A percentile compares a stretch with the other conserved stretches of the same genome.
Conservation (phyloP, 2,888 invertebrate species). For the Tenthredo mesomela region DNA sequence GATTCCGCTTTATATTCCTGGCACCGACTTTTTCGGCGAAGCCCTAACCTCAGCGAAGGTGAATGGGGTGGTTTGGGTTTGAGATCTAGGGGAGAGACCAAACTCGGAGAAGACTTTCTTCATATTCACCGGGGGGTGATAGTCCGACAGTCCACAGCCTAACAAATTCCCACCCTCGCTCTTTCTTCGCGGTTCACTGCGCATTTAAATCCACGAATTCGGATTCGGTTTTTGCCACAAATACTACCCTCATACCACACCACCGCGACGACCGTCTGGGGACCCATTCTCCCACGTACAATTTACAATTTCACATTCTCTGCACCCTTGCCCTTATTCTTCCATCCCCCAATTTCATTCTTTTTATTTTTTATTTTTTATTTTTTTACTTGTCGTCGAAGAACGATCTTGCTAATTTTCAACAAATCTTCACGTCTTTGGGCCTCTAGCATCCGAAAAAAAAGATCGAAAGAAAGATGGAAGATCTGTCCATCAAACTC, state of each 20-base stretch:
- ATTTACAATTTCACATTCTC: slow-evolving; percentile 77
- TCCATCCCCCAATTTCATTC: background rate
- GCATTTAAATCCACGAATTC: slow-evolving; percentile 74
- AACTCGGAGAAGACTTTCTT: slow-evolving; percentile 71
- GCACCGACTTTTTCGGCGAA: slow-evolving; percentile 63
- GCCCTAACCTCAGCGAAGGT: slow-evolving; percentile 46
- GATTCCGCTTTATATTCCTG: slow-evolving; percentile 71
- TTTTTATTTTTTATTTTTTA: background rate
- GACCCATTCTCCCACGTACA: slow-evolving; percentile 77
- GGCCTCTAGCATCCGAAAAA: background rate
- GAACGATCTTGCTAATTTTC: background rate
- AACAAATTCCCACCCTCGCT: slow-evolving; percentile 71
- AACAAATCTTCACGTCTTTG: background rate
- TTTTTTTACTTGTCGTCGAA: background rate
- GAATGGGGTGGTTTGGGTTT: background rate
- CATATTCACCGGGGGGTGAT: slow-evolving; percentile 76
- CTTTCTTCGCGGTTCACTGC: slow-evolving; percentile 66
- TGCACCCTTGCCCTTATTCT: slow-evolving; percentile 57
- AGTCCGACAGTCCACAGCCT: slow-evolving; percentile 69
- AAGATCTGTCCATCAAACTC: background rate
- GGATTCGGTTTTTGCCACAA: slow-evolving; percentile 24
- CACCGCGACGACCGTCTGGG: slow-evolving; percentile 69
- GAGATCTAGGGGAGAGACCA: slow-evolving; percentile 23
- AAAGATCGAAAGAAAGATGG: background rate
- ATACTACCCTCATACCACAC: slow-evolving; percentile 27